Percentiles rank a stretch among this genome's conserved stretches.
These are phyloP conservation scores for Poecile montanus DNA, from an alignment of 2,797 vertebrate species.

Conservation along the genomic window DNA sequence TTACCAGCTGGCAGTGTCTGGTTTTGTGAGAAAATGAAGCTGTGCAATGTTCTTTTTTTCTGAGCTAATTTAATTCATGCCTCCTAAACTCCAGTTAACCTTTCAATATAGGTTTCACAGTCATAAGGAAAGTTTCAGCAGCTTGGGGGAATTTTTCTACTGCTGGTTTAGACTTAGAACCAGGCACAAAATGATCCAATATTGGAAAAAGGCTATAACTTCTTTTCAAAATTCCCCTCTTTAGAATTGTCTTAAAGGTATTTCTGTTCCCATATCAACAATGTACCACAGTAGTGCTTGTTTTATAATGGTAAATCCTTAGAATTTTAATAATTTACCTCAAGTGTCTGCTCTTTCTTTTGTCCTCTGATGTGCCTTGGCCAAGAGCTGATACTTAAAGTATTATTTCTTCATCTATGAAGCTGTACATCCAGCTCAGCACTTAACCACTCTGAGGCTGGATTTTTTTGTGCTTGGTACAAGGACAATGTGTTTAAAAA, in stretches of 20 bases:
- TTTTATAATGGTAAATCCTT: constrained; percentile 22
- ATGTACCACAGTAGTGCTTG: not conserved
- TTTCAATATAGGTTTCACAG: not conserved
- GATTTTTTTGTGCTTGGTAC: not conserved
- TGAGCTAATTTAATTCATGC: not conserved
- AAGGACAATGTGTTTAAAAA: constrained; percentile 22
- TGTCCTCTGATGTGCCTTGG: not conserved
- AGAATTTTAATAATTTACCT: not conserved
- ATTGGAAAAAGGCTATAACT: not conserved
- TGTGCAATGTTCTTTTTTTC: not conserved
- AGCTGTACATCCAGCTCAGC: not conserved
- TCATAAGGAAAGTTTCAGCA: not conserved
- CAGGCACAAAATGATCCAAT: not conserved
- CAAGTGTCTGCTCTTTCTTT: not conserved
- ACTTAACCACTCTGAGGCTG: not conserved
- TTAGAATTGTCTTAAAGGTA: not conserved
- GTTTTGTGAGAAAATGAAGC: not conserved
- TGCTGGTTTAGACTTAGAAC: not conserved
- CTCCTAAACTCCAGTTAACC: not conserved
- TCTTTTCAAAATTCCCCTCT: not conserved
- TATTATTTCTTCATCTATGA: not conserved
- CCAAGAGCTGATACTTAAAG: not conserved
- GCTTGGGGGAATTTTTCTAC: not conserved
- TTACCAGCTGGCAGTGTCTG: not conserved
- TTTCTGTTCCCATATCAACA: constrained; percentile 43